Base-by-base conservation (phyloP, 2,797 vertebrate species). In the Aplochiton taeniatus region DNA sequence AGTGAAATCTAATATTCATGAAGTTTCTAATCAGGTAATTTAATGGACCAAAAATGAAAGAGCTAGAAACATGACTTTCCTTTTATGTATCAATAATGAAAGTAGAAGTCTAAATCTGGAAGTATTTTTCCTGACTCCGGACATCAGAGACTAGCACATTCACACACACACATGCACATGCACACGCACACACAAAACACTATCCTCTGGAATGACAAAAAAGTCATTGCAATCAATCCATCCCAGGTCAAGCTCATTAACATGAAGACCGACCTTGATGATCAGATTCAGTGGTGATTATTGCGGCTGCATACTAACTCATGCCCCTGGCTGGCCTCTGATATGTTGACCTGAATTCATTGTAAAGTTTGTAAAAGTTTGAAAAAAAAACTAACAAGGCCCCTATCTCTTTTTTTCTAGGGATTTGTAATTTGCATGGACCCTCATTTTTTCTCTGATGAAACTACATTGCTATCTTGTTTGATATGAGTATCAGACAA, bases 61-160 rank as follows among this genome's bases (percentile, higher is more conserved):
- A 72, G 79, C 58, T 70, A 72, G 68, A 79, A 86, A 88, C 86
- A 91, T 70, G 76, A 69, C 75, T 92, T 90, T 79, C 72, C 85
- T 90, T 73, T 89, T 83, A 87, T 80, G 66, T 80, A 82, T 91
- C 78, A 91, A 90, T 89, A 90, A 91, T 87, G 65, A 72, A 87
- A 13, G 68, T 80, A 60, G 72, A 69, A 68, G 68, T 56, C 70
- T 69, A 76, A 69, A 77, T 64, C 65, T 78, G 64, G 79, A 44
- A 52, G 42, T 58, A 48, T 0, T 59, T 72, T 48, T 69, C 65
- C 50, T 57, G 69, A 76, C 83, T 82, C 72, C 16, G 66, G 78
- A 82, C 69, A 85, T 51, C 52, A 17, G 17, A 77, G 63, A 31
- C 31, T 31, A 6, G 31, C 31, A 31, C 31, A 2, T 6, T 3